phyloP scores from a whole-genome alignment of 2,797 vertebrate genomes.

The Hoplostethus mediterraneus region DNA sequence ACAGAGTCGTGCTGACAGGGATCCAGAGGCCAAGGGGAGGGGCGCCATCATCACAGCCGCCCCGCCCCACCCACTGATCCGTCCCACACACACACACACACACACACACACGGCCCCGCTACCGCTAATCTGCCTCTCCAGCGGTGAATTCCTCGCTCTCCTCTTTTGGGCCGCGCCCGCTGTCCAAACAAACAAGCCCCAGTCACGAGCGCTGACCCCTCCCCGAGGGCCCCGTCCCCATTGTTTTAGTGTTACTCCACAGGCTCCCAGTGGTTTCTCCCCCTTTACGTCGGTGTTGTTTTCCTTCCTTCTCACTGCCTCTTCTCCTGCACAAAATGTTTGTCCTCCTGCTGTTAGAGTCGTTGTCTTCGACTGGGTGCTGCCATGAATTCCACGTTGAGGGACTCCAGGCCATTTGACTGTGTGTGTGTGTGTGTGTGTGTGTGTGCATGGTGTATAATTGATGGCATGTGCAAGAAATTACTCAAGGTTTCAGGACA shows the following conservation, averaged over 20 bases:
- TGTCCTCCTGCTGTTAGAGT: conserved; percentile 28
- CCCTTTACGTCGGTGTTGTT: conserved; percentile 24
- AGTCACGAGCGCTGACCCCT: conserved; percentile 39
- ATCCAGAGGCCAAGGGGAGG: conserved; percentile 50
- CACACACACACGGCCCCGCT: no score
- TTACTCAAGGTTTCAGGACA: conserved; percentile 70
- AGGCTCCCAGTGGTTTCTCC: conserved; percentile 40
- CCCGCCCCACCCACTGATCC: conserved; percentile 8
- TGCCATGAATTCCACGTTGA: conserved; percentile 35
- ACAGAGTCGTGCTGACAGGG: conserved; percentile 69
- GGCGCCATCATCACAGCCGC: conserved; percentile 21
- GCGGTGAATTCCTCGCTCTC: conserved; percentile 51
- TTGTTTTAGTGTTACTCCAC: conserved; percentile 52
- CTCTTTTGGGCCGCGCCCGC: conserved; percentile 40
- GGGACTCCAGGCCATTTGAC: conserved; percentile 52
- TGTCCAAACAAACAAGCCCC: conserved; percentile 71
- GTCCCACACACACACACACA: no score
- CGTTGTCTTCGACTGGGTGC: conserved; percentile 3
- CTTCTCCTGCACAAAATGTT: conserved; percentile 34
- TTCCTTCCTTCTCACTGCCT: conserved; percentile 18
- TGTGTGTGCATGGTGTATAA: conserved; percentile 60
- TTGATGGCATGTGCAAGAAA: conserved; percentile 72
- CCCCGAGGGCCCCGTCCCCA: conserved; percentile 11
- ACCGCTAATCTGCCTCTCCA: conserved; percentile 53
- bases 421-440: conserved; percentile 36